Evolutionary conservation across 1,140 invertebrate species (phyloP), one percentile per base, ranked within the genome.

Genomic region (Anadara kagoshimensis): DNA sequence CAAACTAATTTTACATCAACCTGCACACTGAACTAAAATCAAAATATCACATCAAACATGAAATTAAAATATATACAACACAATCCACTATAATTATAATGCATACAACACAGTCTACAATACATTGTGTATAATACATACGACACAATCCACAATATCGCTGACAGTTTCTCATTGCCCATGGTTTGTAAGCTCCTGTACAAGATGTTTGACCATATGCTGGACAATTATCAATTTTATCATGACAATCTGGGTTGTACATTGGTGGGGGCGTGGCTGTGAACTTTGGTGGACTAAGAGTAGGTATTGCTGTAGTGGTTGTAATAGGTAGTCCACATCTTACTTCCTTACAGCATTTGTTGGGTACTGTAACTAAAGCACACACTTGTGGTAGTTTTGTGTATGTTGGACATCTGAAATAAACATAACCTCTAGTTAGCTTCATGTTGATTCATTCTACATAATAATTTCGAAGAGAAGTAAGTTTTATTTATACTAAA

Each of bases 361-460:
- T 70, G 10, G 68, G 36, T 10, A 70, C 14, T 5, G 58, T 43
- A 12, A 69, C 29, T 47, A 78, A 24, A 5, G 11, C 14, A 64
- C 79, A 81, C 11, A 69, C 47, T 3, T 20, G 16, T 29, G 79
- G 76, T 11, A 81, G 36, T 44, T 73, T 69, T n/a, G 70, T 74
- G 66, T 76, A 81, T 11, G 72, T 68, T 16, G 79, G 79, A 45
- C 79, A 81, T 54, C 79, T 81, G 71, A 36, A 59, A 66, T 45
- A 64, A 56, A 49, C 14, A 49, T 11, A 49, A 36, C n/a, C 29
- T 36, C 29, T 7, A 7, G 29, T 36, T 36, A 36, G 29, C 2
- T 36, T 2, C 29, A 36, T 36, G 7, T 7, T 36, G 29, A 36
- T 7, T 36, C 7, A 36, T 36, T 2, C 7, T 36, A 7, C n/a